A percentile compares a stretch with the other conserved stretches of the same genome.
Conservation (phyloP, 1,140 invertebrate genomes). For the Drosophila santomea region DNA sequence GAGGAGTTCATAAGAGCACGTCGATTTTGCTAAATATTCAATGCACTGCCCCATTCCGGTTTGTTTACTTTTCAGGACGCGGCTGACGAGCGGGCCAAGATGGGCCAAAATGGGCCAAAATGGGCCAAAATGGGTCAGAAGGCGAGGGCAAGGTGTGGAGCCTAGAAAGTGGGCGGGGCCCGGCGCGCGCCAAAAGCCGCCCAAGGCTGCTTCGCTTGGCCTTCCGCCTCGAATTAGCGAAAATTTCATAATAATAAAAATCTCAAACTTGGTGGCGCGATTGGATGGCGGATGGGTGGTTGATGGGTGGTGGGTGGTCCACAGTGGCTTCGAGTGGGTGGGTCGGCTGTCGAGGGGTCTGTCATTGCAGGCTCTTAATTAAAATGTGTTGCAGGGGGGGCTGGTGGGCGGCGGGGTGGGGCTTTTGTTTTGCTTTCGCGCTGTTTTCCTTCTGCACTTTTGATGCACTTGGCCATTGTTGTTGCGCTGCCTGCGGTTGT, state of each 20-base stretch:
- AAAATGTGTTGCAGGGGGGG: conserved; percentile 34
- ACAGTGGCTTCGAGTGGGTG: conserved; percentile 1
- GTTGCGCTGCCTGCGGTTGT: conserved; percentile 7
- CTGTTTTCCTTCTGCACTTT: conserved; percentile 46
- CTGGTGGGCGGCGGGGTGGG: not conserved
- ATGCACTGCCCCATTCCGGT: not conserved
- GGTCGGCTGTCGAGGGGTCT: not conserved
- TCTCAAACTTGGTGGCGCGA: conserved; percentile 18
- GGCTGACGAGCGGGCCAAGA: not conserved
- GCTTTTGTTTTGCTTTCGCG: conserved; percentile 51
- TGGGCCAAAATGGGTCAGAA: not conserved
- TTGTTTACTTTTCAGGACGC: conserved; percentile 4
- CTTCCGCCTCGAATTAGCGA: conserved; percentile 45
- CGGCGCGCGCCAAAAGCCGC: conserved; percentile 4
- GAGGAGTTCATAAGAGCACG: not conserved
- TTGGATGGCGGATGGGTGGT: not conserved
- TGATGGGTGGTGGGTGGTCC: not conserved
- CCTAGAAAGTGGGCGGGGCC: not conserved
- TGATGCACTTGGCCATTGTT: conserved; percentile 33
- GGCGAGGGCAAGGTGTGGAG: not conserved
- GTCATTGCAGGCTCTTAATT: conserved; percentile 34
- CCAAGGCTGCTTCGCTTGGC: conserved; percentile 20
- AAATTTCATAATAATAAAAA: conserved; percentile 54
- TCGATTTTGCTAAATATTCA: not conserved
- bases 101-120: not conserved